Base-by-base conservation (phyloP, 2,888 invertebrate genomes). In the Seladonia tumulorum region DNA sequence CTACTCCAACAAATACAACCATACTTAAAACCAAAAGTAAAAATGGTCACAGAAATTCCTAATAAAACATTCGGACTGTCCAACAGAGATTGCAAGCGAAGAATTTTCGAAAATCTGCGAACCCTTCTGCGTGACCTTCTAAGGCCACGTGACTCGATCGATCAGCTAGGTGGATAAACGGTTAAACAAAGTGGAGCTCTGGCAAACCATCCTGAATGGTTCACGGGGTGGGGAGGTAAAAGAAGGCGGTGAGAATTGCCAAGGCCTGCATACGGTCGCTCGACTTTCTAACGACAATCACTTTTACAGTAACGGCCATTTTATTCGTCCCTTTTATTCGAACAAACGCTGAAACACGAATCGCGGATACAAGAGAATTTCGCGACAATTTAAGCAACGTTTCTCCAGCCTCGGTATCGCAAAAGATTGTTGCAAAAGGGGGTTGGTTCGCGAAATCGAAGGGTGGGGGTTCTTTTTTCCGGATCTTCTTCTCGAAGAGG, bases 341-440 rank as follows among this genome's bases (percentile, higher is more conserved):
- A 93, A 94, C 93, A 94, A 94, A 94, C 91, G 91, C 91, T 91
- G 93, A 91, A 92, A 93, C 93, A 93, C 93, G 92, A 92, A 92
- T 91, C 5, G 10, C n/a, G 2, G 53, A 53, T 53, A 22, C n/a
- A 10, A 45, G 45, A 45, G 45, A 10, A 12, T 2, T 45, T 45
- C 45, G 45, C 45, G 10, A n/a, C 35, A 35, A 35, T n/a, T n/a
- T n/a, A 8, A 53, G 53, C n/a, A 53, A 22, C 53, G n/a, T 53
- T n/a, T 10, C n/a, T 3, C 8, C 53, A 22, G n/a, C 3, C 35
- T 35, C 35, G 22, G 53, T 53, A 10, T 53, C 3, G 53, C 10
- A 53, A 1, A 53, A 53, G 53, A 53, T 53, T 53, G 53, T 53
- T 53, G 53, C 53, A 1, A 53, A 73, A 47, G 70, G 70, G 79